Conservation (phyloP, 2,113 vertebrate species). For the Tetrao urogallus region DNA sequence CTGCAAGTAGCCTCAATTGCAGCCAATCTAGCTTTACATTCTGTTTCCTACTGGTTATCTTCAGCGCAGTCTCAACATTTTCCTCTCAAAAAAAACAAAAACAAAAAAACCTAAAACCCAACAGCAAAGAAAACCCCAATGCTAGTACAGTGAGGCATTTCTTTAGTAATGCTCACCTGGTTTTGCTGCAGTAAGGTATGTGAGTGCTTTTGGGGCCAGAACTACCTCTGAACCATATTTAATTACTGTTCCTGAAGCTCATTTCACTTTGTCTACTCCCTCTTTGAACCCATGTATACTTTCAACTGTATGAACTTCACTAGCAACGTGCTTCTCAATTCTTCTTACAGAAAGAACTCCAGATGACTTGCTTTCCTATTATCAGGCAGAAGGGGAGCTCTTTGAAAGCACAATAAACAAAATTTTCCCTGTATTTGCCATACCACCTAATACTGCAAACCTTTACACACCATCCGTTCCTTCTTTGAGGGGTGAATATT, state of each 20-base stretch:
- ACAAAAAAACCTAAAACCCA: not conserved
- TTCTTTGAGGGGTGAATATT: not conserved
- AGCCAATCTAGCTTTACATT: not conserved
- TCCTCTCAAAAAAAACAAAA: not conserved
- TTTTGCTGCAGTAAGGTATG: not conserved
- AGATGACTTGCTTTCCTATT: not conserved
- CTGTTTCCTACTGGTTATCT: not conserved
- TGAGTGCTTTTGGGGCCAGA: not conserved
- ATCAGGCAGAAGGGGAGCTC: not conserved
- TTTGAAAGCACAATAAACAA: rapidly evolving
- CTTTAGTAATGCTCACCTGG: not conserved
- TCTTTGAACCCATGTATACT: not conserved
- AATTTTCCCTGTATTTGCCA: not conserved
- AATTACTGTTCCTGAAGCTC: not conserved
- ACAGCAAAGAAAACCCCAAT: not conserved
- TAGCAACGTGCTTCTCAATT: not conserved
- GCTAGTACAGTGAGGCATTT: not conserved
- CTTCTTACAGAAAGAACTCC: not conserved
- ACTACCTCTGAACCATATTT: not conserved
- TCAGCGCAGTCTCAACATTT: not conserved
- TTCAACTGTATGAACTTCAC: not conserved
- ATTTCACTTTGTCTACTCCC: not conserved
- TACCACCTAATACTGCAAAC: rapidly evolving
- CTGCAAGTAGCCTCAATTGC: not conserved
- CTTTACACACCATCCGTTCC: not conserved